Percentiles rank a stretch among this genome's conserved stretches.
Conservation (phyloP, 92 coral and sea anemone species). For the Epizoanthus fatuus region DNA sequence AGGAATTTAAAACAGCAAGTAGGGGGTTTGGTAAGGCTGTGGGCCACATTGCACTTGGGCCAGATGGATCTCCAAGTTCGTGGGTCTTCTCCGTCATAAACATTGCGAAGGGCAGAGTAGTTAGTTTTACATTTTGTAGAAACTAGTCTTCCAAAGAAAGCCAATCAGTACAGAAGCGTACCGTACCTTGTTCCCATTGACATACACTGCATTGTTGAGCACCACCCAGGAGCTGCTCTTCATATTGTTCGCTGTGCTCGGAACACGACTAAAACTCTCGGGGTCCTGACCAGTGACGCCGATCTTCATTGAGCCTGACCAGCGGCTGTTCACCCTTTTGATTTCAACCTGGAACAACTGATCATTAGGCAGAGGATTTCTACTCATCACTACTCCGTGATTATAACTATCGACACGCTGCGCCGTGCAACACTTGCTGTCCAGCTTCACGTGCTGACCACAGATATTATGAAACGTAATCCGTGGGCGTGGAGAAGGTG, state of each 20-base stretch:
- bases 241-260: slow-evolving; percentile 92
- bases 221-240: slow-evolving; percentile 90
- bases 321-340: slow-evolving; percentile 91
- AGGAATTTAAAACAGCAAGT: too few relatives aligned
- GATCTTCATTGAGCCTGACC: slow-evolving; percentile 99
- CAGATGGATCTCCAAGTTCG: too few relatives aligned
- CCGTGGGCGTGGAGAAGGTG: too few relatives aligned
- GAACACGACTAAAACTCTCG: slow-evolving; percentile 75
- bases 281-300: slow-evolving; percentile 94
- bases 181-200: slow-evolving; percentile 93
- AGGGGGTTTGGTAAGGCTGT: too few relatives aligned
- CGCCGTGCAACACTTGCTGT: slow-evolving; percentile 86
- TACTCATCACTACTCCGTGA: slow-evolving; percentile 95
- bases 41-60: too few relatives aligned
- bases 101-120: too few relatives aligned
- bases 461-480: slow-evolving; percentile 83
- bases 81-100: too few relatives aligned
- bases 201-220: slow-evolving; percentile 89
- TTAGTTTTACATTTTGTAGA: too few relatives aligned
- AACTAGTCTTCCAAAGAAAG: too few relatives aligned
- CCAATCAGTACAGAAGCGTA: too few relatives aligned
- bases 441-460: slow-evolving; percentile 93
- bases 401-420: slow-evolving; percentile 92
- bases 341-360: slow-evolving; percentile 93
- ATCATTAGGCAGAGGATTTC: slow-evolving; percentile 79